Conservation (phyloP, 1,140 invertebrate species). For the Kradibia gibbosae region DNA sequence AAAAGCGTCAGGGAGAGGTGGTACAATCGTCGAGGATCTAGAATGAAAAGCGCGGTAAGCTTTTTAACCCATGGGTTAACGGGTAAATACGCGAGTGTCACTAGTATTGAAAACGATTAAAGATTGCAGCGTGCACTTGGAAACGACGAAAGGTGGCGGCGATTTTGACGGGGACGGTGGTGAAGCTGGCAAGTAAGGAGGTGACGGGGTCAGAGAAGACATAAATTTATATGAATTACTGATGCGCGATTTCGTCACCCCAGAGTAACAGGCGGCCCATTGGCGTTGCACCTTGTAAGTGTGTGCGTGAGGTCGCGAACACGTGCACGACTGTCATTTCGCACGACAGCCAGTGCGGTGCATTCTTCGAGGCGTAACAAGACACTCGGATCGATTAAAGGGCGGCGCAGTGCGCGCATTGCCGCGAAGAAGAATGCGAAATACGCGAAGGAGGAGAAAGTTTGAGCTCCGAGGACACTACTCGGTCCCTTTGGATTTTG, state of each 20-base stretch:
- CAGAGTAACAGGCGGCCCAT: neutral
- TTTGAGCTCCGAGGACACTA: no score
- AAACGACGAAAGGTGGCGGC: no score
- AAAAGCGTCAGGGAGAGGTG: neutral
- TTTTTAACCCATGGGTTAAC: conserved; percentile 31
- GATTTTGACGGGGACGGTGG: no score
- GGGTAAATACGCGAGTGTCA: neutral
- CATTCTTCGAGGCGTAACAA: conserved; percentile 42
- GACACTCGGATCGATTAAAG: conserved; percentile 46
- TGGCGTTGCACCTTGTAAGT: conserved; percentile 15
- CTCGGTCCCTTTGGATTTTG: no score
- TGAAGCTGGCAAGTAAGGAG: neutral
- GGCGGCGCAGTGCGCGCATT: conserved; percentile 5
- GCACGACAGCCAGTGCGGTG: neutral
- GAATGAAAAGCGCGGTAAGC: neutral
- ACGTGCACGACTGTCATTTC: conserved; percentile 10
- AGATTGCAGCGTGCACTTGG: neutral
- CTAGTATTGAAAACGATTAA: conserved; percentile 38
- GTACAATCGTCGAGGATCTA: conserved; percentile 4
- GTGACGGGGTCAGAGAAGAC: neutral
- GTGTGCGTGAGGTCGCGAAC: neutral
- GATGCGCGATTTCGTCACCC: conserved; percentile 29
- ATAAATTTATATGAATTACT: conserved; percentile 20
- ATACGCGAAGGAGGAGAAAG: conserved; percentile 43
- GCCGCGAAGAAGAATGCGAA: conserved; percentile 31